Evolutionary conservation across 2,888 invertebrate genomes (phyloP).

Genomic region (Steinernema carpocapsae): DNA sequence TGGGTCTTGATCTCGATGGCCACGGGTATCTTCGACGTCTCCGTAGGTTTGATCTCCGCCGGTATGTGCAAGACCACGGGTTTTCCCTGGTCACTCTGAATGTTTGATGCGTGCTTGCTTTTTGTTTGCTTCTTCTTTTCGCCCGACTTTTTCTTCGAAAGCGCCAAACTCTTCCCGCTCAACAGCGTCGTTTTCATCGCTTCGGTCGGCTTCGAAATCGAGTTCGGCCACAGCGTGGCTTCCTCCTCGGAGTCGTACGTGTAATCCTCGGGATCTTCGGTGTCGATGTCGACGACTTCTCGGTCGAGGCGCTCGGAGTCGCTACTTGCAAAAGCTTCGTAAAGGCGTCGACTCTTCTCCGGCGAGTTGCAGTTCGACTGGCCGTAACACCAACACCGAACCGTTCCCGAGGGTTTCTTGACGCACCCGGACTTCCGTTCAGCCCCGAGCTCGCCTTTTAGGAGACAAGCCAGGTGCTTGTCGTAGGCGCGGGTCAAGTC

Average conservation of each 20-base stretch:
- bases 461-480: slow-evolving; percentile 54
- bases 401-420: slow-evolving; percentile 45
- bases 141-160: no score
- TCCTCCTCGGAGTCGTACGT: not conserved
- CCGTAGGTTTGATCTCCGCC: no score
- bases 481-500: slow-evolving; percentile 54
- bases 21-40: not conserved
- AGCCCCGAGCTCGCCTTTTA: slow-evolving; percentile 47
- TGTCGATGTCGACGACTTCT: slow-evolving; percentile 47
- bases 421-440: slow-evolving; percentile 48
- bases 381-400: slow-evolving; percentile 56
- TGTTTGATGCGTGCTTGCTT: not conserved
- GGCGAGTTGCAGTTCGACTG: slow-evolving; percentile 51
- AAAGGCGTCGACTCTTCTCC: slow-evolving; percentile 50
- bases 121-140: not conserved
- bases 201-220: not conserved
- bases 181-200: not conserved
- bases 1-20: slow-evolving; percentile 30
- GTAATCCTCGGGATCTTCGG: slow-evolving; percentile 37
- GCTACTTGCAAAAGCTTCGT: slow-evolving; percentile 47
- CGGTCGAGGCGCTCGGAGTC: slow-evolving; percentile 37
- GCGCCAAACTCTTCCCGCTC: no score
- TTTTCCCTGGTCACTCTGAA: not conserved
- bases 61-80: no score
- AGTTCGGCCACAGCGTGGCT: not conserved